Evolutionary conservation across 1,140 invertebrate genomes (phyloP).

Genomic region (Nasonia longicornis): DNA sequence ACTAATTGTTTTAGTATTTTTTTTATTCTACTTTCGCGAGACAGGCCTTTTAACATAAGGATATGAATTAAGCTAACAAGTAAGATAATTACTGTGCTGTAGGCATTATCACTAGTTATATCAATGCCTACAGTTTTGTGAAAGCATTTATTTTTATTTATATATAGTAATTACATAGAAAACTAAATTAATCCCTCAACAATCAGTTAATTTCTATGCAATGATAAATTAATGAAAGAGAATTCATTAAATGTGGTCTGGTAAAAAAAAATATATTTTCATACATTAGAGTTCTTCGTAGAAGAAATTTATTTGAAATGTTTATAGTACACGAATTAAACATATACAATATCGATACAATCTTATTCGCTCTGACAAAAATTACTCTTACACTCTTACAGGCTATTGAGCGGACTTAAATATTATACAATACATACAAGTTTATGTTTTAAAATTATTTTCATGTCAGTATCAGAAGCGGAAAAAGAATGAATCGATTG

Average conservation of each 20-base stretch:
- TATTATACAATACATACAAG: slow-evolving; percentile 49
- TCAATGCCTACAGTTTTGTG: too few relatives aligned
- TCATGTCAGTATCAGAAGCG: slow-evolving; percentile 45
- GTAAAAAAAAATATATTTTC: neutral
- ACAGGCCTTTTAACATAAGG: too few relatives aligned
- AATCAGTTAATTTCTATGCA: too few relatives aligned
- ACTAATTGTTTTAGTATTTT: too few relatives aligned
- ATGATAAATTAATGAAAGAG: too few relatives aligned
- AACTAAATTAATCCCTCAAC: too few relatives aligned
- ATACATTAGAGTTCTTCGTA: slow-evolving; percentile 38
- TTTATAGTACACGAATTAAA: slow-evolving; percentile 48
- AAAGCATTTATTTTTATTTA: too few relatives aligned
- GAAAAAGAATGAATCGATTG: slow-evolving; percentile 25
- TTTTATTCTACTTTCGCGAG: too few relatives aligned
- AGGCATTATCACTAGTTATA: too few relatives aligned
- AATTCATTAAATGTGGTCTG: neutral
- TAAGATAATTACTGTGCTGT: too few relatives aligned
- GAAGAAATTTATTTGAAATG: slow-evolving; percentile 48
- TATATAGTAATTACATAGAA: too few relatives aligned
- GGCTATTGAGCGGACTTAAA: slow-evolving; percentile 39
- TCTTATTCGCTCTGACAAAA: slow-evolving; percentile 35
- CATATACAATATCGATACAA: slow-evolving; percentile 48
- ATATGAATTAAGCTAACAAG: too few relatives aligned
- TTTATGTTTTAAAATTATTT: slow-evolving; percentile 51
- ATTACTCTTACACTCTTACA: slow-evolving; percentile 38